Conservation (phyloP, 1,140 invertebrate genomes). For the Homarus americanus region DNA sequence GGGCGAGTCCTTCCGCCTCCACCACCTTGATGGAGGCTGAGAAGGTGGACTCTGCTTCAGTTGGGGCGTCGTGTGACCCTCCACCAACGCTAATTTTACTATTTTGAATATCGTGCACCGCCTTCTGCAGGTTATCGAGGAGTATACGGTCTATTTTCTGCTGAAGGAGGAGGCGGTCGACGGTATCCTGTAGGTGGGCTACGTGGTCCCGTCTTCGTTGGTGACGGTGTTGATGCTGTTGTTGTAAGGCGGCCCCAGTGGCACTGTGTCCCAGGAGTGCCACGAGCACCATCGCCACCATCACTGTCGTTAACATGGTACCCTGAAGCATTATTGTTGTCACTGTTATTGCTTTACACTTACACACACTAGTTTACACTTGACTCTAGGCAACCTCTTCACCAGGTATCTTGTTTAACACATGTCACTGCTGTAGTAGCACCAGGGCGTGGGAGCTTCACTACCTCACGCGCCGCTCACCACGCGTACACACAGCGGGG, state of each 20-base stretch:
- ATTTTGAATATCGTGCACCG: constrained; percentile 31
- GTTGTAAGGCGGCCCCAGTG: background rate
- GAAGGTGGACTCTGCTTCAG: background rate
- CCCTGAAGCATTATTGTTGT: background rate
- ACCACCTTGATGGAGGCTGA: background rate
- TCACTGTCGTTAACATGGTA: background rate
- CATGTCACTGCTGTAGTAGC: background rate
- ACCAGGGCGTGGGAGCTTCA: background rate
- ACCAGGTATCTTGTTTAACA: background rate
- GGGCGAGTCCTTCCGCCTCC: constrained; percentile 23
- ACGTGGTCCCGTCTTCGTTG: background rate
- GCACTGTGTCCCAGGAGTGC: background rate
- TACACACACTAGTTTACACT: background rate
- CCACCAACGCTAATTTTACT: background rate
- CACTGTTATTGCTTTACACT: background rate
- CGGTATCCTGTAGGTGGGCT: constrained; percentile 25
- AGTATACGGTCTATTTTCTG: constrained; percentile 51
- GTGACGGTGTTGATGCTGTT: background rate
- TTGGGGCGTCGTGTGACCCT: background rate
- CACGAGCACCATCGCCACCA: background rate
- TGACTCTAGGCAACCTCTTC: no score
- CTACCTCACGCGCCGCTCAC: background rate
- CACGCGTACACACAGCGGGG: background rate
- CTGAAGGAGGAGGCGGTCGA: constrained; percentile 31
- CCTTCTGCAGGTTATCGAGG: constrained; percentile 44